Percentiles rank a stretch among this genome's conserved stretches.
Conservation (phyloP, 2,113 vertebrate species). For the Nyctibius bracteatus region DNA sequence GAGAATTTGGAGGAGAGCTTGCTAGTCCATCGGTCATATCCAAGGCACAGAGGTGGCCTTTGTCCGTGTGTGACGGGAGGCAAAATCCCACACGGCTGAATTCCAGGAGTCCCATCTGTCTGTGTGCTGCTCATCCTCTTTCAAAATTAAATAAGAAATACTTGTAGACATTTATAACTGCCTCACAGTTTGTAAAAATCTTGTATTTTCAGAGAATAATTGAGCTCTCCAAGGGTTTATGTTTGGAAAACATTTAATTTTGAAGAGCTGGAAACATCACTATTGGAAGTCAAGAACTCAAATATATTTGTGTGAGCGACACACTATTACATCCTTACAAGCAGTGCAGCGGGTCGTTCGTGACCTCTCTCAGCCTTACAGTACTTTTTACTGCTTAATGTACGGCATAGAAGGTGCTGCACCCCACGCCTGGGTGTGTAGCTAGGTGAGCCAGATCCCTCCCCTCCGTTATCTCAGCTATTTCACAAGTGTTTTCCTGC, state of each 20-base stretch:
- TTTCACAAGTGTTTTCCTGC: not conserved
- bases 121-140: not conserved
- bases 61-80: rapidly evolving
- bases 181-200: not conserved
- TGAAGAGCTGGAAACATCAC: not conserved
- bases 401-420: no score
- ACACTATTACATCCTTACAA: not conserved
- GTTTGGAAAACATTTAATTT: not conserved
- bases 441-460: not conserved
- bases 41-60: not conserved
- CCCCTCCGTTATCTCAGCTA: not conserved
- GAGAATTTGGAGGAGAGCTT: not conserved
- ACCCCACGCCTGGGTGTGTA: not conserved
- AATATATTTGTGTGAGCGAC: rapidly evolving
- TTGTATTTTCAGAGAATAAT: not conserved
- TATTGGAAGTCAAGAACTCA: not conserved
- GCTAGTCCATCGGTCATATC: rapidly evolving
- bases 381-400: not conserved
- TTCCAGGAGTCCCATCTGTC: not conserved
- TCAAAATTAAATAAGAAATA: not conserved
- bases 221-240: not conserved
- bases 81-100: rapidly evolving
- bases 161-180: not conserved
- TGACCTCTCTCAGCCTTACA: not conserved
- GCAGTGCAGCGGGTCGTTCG: not conserved